Base-by-base conservation (phyloP, 1,140 invertebrate genomes). In the Hyles euphorbiae region DNA sequence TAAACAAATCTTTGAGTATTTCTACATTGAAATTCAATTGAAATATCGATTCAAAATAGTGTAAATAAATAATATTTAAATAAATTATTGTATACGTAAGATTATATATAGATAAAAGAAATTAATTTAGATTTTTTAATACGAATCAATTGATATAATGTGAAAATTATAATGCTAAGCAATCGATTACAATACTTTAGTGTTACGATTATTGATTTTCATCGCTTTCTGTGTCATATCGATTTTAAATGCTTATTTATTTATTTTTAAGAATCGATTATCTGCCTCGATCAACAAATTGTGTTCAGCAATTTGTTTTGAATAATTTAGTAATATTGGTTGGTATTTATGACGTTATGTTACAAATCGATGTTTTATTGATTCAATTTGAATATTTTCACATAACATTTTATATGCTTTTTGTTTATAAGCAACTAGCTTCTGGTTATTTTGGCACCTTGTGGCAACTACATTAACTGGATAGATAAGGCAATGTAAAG, bases 41-140 rank as follows among this genome's bases (percentile, higher is more conserved):
- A 40, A 40, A 40, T 40, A 40, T 40, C 4, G 4, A 40, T 40
- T 5, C 36, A 40, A 8, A 60, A 50, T 60, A 65, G 12, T 83
- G 72, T 83, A 80, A 75, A 78, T 81, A 80, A 34, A 68, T 74
- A 66, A 53, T 68, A 65, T 58, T 76, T 62, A 63, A 69, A 56
- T 83, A 79, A 81, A 75, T 83, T 83, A 83, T 83, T 83, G 67
- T 75, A 73, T 74, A 74, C 70, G 63, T 81, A 81, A 70, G 74
- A 49, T 63, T 59, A 58, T 63, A 40, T 44, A 44, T 45, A 8
- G 12, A 53, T 53, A 11, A 6, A n/a, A 53, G 5, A 54, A 6
- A 22, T 8, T 40, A 44, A 54, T 56, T 46, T 76, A 76, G 71
- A 76, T 74, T 74, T 76, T 76, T 72, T 76, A 72, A 71, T 63